Percentiles rank a stretch among this genome's conserved stretches.
Evolutionary conservation across 1,140 invertebrate genomes (phyloP).

Genomic region (Sycobia sp.): DNA sequence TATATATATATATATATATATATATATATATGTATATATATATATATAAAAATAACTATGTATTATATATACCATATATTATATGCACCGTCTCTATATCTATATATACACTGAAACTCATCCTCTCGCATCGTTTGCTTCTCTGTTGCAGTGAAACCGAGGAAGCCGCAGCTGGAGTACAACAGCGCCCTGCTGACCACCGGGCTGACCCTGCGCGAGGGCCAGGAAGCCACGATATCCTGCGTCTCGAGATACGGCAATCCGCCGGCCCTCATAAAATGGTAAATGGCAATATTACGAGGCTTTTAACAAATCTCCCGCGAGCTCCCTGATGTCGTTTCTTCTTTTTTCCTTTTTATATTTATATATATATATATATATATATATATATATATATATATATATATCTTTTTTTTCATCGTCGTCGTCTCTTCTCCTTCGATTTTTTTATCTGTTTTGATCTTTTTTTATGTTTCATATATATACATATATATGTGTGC

Average conservation of each 20-base stretch:
- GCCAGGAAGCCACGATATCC: conserved; percentile 76
- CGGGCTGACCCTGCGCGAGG: conserved; percentile 72
- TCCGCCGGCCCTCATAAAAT: conserved; percentile 81
- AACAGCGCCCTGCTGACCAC: conserved; percentile 70
- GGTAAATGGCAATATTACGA: conserved; percentile 63
- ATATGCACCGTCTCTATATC: no score
- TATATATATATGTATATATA: no score
- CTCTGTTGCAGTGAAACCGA: conserved; percentile 74
- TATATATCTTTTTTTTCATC: no score
- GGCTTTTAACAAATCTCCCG: conserved; percentile 20
- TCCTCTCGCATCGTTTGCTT: neutral
- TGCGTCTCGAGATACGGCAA: conserved; percentile 86
- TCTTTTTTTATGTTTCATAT: no score
- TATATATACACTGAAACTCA: neutral
- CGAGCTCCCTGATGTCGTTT: no score
- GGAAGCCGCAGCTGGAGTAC: conserved; percentile 78
- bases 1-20: no score
- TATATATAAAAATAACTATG: no score
- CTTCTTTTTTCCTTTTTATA: no score
- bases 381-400: neutral
- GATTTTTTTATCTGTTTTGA: neutral
- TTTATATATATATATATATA: neutral
- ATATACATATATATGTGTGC: no score
- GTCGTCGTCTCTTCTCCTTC: neutral
- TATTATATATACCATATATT: no score